Percentiles rank a stretch among this genome's conserved stretches.
Evolutionary conservation across 92 coral and sea anemone species (phyloP).

Genomic region (Pocillopora meandrina): DNA sequence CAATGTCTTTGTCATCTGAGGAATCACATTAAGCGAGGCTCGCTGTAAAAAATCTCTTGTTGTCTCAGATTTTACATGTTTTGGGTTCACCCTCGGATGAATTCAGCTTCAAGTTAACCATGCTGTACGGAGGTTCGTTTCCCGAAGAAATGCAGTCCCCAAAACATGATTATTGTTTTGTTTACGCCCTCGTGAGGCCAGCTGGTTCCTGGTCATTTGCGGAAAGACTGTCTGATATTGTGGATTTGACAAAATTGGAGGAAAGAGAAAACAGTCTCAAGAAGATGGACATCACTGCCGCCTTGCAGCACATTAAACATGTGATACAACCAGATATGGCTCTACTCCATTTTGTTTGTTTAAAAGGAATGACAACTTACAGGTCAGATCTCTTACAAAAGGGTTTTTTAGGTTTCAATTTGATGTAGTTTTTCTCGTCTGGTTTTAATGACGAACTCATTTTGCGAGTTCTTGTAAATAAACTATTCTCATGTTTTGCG

Average conservation of each 20-base stretch:
- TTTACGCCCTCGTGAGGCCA: conserved; percentile 7
- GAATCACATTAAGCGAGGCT: too few relatives aligned
- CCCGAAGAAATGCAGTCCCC: neutral
- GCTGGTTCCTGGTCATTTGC: conserved; percentile 17
- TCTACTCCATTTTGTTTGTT: conserved; percentile 19
- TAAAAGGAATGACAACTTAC: conserved; percentile 28
- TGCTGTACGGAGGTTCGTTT: conserved; percentile 12
- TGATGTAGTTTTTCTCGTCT: neutral
- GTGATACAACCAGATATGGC: conserved; percentile 27
- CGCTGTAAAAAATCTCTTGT: neutral
- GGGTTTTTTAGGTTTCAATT: neutral
- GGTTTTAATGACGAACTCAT: neutral
- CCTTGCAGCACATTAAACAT: conserved; percentile 4
- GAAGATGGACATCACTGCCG: conserved; percentile 8
- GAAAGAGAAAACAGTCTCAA: neutral
- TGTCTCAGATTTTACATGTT: conserved; percentile 8
- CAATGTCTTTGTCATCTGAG: too few relatives aligned
- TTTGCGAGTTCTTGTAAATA: neutral
- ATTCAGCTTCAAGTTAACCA: conserved; percentile 2
- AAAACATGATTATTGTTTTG: conserved; percentile 1
- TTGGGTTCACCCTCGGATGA: conserved; percentile 26
- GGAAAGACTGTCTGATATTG: conserved; percentile 2
- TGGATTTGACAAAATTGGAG: neutral
- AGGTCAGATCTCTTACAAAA: conserved; percentile 2
- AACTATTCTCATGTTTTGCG: too few relatives aligned